Conservation (phyloP, 2,113 vertebrate species). For the Epinephelus lanceolatus region DNA sequence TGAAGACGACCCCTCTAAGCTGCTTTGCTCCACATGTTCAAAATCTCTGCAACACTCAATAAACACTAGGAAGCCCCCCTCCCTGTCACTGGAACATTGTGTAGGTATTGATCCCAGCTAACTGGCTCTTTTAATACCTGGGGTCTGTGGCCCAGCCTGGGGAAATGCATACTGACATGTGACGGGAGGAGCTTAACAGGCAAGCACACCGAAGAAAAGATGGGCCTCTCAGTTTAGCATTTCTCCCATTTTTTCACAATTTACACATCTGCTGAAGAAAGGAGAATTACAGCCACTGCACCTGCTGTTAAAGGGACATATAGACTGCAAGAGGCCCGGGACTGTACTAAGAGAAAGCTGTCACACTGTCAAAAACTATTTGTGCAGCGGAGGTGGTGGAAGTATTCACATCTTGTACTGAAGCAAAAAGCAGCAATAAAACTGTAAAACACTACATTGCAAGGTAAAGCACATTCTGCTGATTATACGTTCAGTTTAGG, state of each 20-base stretch:
- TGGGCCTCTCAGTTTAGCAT: constrained; percentile 79
- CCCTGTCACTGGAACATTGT: constrained; percentile 84
- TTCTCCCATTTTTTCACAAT: constrained; percentile 71
- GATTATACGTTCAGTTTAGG: too few relatives aligned
- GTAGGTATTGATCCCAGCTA: constrained; percentile 84
- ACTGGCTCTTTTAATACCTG: constrained; percentile 85
- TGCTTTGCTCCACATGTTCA: constrained; percentile 84
- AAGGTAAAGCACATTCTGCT: too few relatives aligned
- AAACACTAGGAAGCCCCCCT: constrained; percentile 79
- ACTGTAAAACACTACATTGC: too few relatives aligned
- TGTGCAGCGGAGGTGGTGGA: constrained; percentile 44
- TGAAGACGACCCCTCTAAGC: constrained; percentile 86
- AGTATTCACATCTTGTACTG: constrained; percentile 2
- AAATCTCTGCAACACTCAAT: constrained; percentile 78
- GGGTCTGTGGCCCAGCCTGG: constrained; percentile 68
- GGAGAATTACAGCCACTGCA: constrained; percentile 72
- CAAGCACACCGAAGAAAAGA: constrained; percentile 79
- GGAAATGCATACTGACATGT: constrained; percentile 84
- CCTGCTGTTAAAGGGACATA: constrained; percentile 75
- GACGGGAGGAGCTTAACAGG: constrained; percentile 78
- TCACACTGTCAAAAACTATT: constrained; percentile 77
- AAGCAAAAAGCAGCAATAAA: background rate
- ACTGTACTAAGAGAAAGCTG: constrained; percentile 55
- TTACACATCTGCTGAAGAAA: constrained; percentile 85
- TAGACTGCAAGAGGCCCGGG: constrained; percentile 38